These are phyloP conservation scores for Coelinius sp. DNA, from an alignment of 2,888 invertebrate genomes.

Conservation along the genomic window DNA sequence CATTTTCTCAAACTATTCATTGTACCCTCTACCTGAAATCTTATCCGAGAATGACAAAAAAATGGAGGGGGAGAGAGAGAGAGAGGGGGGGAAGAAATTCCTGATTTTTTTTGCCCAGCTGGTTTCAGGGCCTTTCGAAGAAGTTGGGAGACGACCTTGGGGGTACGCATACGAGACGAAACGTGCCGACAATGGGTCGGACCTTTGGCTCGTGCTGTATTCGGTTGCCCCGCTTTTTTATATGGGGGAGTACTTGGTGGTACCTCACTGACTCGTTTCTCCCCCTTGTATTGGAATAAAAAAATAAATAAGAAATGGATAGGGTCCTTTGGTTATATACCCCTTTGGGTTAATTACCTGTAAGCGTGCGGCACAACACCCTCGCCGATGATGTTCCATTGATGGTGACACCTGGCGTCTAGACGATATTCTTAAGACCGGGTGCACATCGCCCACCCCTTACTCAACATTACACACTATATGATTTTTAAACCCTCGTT, in stretches of 20 bases:
- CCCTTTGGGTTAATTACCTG: slow-evolving; percentile 60
- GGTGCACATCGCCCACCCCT: slow-evolving; percentile 32
- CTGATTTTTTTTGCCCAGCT: slow-evolving; percentile 6
- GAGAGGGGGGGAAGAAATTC: slow-evolving; percentile 16
- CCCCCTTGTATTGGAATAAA: slow-evolving; percentile 40
- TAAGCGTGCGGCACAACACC: slow-evolving; percentile 53
- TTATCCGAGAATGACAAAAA: slow-evolving; percentile 34
- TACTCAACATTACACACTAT: not conserved
- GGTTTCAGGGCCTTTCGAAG: slow-evolving; percentile 37
- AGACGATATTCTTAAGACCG: slow-evolving; percentile 51
- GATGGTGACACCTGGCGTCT: slow-evolving; percentile 59
- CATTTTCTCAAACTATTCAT: not conserved
- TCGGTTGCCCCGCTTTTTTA: slow-evolving; percentile 48
- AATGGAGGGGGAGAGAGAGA: slow-evolving; percentile 39
- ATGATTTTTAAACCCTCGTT: not conserved
- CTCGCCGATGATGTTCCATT: slow-evolving; percentile 49
- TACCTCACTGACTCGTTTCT: slow-evolving; percentile 37
- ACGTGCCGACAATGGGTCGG: slow-evolving; percentile 51
- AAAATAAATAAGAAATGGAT: slow-evolving; percentile 32
- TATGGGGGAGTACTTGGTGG: slow-evolving; percentile 30
- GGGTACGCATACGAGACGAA: slow-evolving; percentile 42
- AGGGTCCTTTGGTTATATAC: slow-evolving; percentile 42
- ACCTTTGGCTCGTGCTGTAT: slow-evolving; percentile 58
- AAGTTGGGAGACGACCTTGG: slow-evolving; percentile 45
- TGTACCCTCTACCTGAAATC: slow-evolving; percentile 13